These are phyloP conservation scores for Gymnobelideus leadbeateri DNA, from an alignment of 2,113 vertebrate genomes.

Conservation along the genomic window DNA sequence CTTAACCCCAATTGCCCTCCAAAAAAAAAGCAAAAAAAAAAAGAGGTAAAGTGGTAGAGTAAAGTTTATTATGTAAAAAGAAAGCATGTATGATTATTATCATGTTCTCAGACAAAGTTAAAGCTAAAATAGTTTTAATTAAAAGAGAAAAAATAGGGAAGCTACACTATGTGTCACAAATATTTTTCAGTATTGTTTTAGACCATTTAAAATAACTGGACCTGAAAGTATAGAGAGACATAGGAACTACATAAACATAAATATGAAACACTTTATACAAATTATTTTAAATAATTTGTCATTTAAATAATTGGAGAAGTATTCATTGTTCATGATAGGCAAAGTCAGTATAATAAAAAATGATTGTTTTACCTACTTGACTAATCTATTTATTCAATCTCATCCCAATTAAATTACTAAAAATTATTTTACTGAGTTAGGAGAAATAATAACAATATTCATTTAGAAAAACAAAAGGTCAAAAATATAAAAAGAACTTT, in stretches of 20 bases:
- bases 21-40: no score
- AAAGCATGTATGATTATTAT: background rate
- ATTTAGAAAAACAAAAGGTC: background rate
- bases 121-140: background rate
- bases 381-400: background rate
- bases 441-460: background rate
- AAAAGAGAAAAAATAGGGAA: background rate
- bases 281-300: no score
- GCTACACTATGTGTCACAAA: no score
- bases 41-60: background rate
- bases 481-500: background rate
- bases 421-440: background rate
- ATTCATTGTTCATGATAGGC: background rate
- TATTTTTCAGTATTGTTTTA: background rate
- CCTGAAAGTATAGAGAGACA: background rate
- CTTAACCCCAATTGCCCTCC: no score
- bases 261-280: background rate
- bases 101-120: background rate
- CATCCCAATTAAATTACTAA: background rate
- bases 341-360: no score
- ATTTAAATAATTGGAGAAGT: background rate
- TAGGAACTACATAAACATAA: background rate
- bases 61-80: background rate
- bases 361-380: background rate
- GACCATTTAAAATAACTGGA: background rate